These are phyloP conservation scores for Drosophila buzzatii DNA, from an alignment of 2,888 invertebrate species.

Conservation along the genomic window DNA sequence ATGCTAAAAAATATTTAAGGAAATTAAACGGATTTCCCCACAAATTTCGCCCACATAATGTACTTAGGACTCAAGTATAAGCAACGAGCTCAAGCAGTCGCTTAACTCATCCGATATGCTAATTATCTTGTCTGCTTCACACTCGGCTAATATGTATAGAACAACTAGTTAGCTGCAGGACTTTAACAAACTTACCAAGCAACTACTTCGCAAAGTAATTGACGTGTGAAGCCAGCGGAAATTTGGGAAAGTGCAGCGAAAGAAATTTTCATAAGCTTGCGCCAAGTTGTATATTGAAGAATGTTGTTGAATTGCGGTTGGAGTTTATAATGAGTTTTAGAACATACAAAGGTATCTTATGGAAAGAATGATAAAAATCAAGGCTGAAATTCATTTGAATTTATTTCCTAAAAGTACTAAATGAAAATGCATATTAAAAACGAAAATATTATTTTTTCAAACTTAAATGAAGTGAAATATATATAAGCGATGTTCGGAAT, in stretches of 20 bases:
- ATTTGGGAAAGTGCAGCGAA: neutral
- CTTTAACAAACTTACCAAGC: constrained; percentile 6
- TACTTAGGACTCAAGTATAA: constrained; percentile 11
- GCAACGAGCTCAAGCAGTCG: constrained; percentile 2
- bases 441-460: too few relatives aligned
- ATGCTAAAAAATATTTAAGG: constrained; percentile 50
- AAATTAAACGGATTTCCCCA: constrained; percentile 74
- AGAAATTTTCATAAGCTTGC: neutral
- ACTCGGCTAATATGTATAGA: constrained; percentile 19
- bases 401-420: too few relatives aligned
- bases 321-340: neutral
- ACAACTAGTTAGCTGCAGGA: constrained; percentile 5
- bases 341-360: neutral
- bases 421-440: too few relatives aligned
- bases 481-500: too few relatives aligned
- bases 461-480: too few relatives aligned
- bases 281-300: neutral
- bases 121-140: constrained; percentile 51
- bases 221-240: constrained; percentile 17
- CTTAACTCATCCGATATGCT: constrained; percentile 42
- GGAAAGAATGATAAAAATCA: neutral
- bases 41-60: constrained; percentile 25
- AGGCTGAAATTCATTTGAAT: too few relatives aligned
- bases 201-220: constrained; percentile 8
- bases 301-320: neutral